phyloP scores from a whole-genome alignment of 37 sponge, comb jelly and placozoan genomes.

The Aphrocallistes beatrix region DNA sequence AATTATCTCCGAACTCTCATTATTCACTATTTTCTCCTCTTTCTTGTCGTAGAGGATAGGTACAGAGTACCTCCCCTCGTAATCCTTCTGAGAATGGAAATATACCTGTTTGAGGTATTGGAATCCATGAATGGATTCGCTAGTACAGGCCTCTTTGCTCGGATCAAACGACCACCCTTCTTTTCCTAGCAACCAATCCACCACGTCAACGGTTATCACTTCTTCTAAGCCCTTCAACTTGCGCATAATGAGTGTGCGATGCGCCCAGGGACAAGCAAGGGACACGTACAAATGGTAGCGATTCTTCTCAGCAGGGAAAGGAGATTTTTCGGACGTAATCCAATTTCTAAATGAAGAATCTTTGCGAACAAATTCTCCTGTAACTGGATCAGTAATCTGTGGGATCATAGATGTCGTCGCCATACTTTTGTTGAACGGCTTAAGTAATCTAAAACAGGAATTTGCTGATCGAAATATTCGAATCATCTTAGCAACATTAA shows the following conservation, averaged over 20 bases:
- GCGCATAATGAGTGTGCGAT: slow-evolving; percentile 55
- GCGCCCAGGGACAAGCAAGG: slow-evolving; percentile 83
- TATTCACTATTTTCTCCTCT: slow-evolving; percentile 58
- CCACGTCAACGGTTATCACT: slow-evolving; percentile 54
- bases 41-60: slow-evolving; percentile 81
- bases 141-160: slow-evolving; percentile 30
- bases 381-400: too few relatives aligned
- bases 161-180: slow-evolving; percentile 72
- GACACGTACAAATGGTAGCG: slow-evolving; percentile 90
- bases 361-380: slow-evolving; percentile 57
- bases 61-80: slow-evolving; percentile 62
- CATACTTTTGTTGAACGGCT: too few relatives aligned
- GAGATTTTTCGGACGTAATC: slow-evolving; percentile 39
- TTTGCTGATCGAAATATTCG: too few relatives aligned
- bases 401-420: too few relatives aligned
- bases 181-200: slow-evolving; percentile 42
- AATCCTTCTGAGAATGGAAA: slow-evolving; percentile 37
- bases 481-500: too few relatives aligned
- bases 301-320: slow-evolving; percentile 47
- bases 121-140: slow-evolving; percentile 61
- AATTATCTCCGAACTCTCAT: slow-evolving; percentile 77
- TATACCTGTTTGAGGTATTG: slow-evolving; percentile 53
- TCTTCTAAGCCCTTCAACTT: slow-evolving; percentile 73
- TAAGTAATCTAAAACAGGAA: too few relatives aligned
- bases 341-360: slow-evolving; percentile 44